Evolutionary conservation across 2,113 vertebrate species (phyloP).

Genomic region (Triplophysa dalaica): DNA sequence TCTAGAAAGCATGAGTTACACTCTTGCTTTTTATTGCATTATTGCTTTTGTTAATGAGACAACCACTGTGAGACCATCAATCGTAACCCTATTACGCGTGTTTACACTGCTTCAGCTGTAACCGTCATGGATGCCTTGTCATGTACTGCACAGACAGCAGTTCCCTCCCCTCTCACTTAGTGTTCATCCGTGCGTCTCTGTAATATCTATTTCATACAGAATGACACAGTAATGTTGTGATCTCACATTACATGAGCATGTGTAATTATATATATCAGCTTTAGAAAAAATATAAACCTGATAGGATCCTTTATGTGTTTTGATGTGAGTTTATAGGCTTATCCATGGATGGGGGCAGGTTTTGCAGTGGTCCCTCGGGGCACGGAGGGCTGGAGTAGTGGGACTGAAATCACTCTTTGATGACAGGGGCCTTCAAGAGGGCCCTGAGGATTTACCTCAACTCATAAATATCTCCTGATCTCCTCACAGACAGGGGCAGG

Average conservation of each 20-base stretch:
- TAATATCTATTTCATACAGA: not conserved
- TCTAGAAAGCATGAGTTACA: not conserved
- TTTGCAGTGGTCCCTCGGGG: conserved; percentile 57
- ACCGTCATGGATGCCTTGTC: conserved; percentile 81
- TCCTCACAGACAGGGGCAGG: conserved; percentile 43
- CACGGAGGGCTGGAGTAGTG: conserved; percentile 49
- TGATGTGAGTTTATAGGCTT: conserved; percentile 56
- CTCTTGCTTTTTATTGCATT: conserved; percentile 54
- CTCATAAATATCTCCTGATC: conserved; percentile 74
- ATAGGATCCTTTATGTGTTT: conserved; percentile 42
- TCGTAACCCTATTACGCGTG: conserved; percentile 75
- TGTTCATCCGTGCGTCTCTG: conserved; percentile 5
- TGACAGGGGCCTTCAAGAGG: conserved; percentile 62
- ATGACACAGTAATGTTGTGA: not conserved
- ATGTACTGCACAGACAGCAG: conserved; percentile 62
- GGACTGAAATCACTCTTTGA: conserved; percentile 74
- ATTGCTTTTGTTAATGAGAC: conserved; percentile 75
- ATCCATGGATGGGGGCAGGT: conserved; percentile 70
- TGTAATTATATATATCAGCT: not conserved
- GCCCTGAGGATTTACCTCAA: conserved; percentile 58
- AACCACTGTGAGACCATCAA: conserved; percentile 71
- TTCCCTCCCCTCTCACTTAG: conserved; percentile 57
- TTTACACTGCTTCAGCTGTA: conserved; percentile 87
- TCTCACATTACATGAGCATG: not conserved
- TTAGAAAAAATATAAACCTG: not conserved